These are phyloP conservation scores for Eupristina koningsbergeri DNA, from an alignment of 1,140 invertebrate species.

Conservation along the genomic window DNA sequence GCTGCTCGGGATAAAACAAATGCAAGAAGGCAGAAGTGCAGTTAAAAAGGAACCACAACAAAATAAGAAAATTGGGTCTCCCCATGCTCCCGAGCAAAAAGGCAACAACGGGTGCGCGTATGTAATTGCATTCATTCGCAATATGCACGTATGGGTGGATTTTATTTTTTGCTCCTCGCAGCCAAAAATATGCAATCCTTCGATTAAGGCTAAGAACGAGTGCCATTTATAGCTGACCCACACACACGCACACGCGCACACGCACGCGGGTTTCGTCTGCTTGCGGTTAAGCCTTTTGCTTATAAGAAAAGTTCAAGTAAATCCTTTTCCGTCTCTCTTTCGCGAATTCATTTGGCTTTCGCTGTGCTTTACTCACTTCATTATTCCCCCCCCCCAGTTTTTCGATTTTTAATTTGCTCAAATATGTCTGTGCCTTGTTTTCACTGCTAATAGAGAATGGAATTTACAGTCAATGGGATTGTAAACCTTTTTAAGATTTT, in stretches of 20 bases:
- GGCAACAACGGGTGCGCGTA: not conserved
- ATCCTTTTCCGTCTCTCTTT: not conserved
- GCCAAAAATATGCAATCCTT: slow-evolving; percentile 30
- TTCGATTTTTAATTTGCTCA: not conserved
- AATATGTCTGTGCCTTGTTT: not conserved
- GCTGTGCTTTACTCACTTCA: not conserved
- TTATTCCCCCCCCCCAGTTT: not conserved
- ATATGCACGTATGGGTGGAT: not conserved
- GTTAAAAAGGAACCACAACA: not conserved
- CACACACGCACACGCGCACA: not conserved
- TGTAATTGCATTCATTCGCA: not conserved
- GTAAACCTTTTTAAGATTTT: not conserved
- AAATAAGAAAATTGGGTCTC: slow-evolving; percentile 18
- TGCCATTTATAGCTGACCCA: slow-evolving; percentile 13
- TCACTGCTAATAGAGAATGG: not conserved
- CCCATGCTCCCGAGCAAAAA: not conserved
- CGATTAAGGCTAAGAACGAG: not conserved
- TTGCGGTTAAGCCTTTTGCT: no score
- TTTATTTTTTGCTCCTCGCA: slow-evolving; percentile 8
- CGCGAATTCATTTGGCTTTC: slow-evolving; percentile 16
- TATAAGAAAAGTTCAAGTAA: no score
- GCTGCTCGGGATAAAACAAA: not conserved
- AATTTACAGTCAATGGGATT: slow-evolving; percentile 18
- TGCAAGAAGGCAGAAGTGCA: not conserved
- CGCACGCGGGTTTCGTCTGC: no score